Percentiles rank a stretch among this genome's conserved stretches.
These are phyloP conservation scores for Bergia puertoricense DNA, from an alignment of 92 coral and sea anemone genomes.

Conservation along the genomic window DNA sequence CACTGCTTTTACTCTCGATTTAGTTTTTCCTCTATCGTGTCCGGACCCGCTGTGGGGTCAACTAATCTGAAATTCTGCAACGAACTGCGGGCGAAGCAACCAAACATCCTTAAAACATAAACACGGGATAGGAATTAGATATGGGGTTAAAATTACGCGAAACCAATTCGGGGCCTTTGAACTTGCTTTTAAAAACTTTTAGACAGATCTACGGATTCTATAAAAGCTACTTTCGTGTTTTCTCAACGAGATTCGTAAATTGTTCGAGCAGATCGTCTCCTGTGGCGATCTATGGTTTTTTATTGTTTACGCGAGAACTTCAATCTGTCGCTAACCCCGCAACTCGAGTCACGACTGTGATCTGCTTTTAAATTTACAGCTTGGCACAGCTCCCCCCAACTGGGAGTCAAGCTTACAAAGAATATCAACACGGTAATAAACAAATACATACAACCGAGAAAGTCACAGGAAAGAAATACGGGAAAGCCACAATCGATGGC, in stretches of 20 bases:
- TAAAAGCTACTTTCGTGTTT: not conserved
- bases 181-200: not conserved
- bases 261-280: slow-evolving; percentile 48
- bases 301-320: slow-evolving; percentile 48
- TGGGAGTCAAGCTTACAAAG: slow-evolving; percentile 76
- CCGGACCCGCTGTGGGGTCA: slow-evolving; percentile 52
- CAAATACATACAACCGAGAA: slow-evolving; percentile 71
- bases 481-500: slow-evolving; percentile 38
- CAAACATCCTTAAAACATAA: slow-evolving; percentile 12
- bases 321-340: slow-evolving; percentile 47
- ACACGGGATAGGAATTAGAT: slow-evolving; percentile 21
- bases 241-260: slow-evolving; percentile 42
- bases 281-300: slow-evolving; percentile 43
- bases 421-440: slow-evolving; percentile 79
- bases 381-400: slow-evolving; percentile 87
- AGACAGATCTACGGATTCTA: not conserved
- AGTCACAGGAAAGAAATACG: slow-evolving; percentile 39
- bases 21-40: slow-evolving; percentile 46
- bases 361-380: slow-evolving; percentile 65
- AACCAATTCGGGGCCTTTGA: not conserved
- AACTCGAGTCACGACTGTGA: slow-evolving; percentile 41
- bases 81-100: slow-evolving; percentile 40
- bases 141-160: slow-evolving; percentile 22
- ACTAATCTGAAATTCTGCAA: slow-evolving; percentile 43
- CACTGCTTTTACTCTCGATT: slow-evolving; percentile 44